phyloP scores from a whole-genome alignment of 92 coral and sea anemone species.

The Pocillopora grandis region DNA sequence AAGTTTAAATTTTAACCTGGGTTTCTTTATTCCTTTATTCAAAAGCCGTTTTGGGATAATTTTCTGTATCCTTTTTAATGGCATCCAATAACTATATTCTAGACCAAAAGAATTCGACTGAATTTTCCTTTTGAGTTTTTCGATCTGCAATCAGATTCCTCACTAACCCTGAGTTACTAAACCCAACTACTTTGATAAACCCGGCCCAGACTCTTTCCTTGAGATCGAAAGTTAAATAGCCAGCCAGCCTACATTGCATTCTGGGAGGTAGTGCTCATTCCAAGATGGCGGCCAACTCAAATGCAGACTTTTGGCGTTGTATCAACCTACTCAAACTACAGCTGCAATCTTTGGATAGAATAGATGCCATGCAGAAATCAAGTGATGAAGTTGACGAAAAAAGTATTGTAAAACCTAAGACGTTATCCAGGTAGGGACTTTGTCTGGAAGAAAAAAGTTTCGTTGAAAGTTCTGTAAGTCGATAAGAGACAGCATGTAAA shows the following conservation, averaged over 20 bases:
- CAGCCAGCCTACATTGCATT: slow-evolving; percentile 10
- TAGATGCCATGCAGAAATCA: slow-evolving; percentile 45
- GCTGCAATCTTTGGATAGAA: slow-evolving; percentile 49
- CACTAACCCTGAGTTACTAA: too few relatives aligned
- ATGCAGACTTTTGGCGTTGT: slow-evolving; percentile 67
- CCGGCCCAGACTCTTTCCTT: background rate
- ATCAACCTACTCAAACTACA: slow-evolving; percentile 64
- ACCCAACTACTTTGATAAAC: too few relatives aligned
- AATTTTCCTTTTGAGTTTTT: too few relatives aligned
- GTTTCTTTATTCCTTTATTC: too few relatives aligned
- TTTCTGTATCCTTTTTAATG: too few relatives aligned
- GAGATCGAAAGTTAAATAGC: background rate
- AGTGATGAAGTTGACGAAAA: slow-evolving; percentile 22
- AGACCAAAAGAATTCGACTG: too few relatives aligned
- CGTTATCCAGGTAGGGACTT: slow-evolving; percentile 57
- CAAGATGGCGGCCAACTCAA: slow-evolving; percentile 54
- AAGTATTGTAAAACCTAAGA: slow-evolving; percentile 53
- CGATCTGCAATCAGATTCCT: too few relatives aligned
- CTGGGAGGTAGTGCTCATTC: background rate
- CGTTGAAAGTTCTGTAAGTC: slow-evolving; percentile 29
- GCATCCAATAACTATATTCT: too few relatives aligned
- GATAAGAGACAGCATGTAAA: background rate
- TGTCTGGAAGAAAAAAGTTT: background rate
- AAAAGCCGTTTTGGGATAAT: too few relatives aligned
- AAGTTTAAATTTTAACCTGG: too few relatives aligned